Conservation (phyloP, 2,888 invertebrate species). For the Spicauda simplicius region DNA sequence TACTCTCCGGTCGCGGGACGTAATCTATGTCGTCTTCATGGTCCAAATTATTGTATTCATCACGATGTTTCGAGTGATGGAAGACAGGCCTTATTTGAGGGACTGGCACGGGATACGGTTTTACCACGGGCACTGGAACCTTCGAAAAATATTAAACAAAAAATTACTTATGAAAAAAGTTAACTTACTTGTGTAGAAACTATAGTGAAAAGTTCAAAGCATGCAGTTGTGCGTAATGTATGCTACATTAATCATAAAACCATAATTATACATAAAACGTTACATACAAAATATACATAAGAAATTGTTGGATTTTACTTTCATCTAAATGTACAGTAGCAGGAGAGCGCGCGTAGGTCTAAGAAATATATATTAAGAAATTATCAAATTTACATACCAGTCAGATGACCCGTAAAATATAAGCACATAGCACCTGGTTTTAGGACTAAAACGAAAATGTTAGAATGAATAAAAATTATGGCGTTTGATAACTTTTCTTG, state of each 20-base stretch:
- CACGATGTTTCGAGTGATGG: conserved; percentile 70
- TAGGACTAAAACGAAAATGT: no score
- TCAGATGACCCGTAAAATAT: not conserved
- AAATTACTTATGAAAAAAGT: no score
- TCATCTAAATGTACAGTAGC: not conserved
- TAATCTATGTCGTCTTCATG: conserved; percentile 68
- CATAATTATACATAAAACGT: no score
- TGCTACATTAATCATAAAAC: no score
- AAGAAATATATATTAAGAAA: not conserved
- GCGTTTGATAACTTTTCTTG: not conserved
- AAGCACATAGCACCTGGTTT: not conserved
- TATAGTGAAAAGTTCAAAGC: no score
- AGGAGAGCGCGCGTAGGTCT: not conserved
- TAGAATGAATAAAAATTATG: no score
- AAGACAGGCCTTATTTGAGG: conserved; percentile 86
- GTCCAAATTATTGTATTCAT: conserved; percentile 58
- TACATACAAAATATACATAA: not conserved
- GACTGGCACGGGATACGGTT: conserved; percentile 90
- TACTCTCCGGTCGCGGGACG: conserved; percentile 61
- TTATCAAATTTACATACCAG: not conserved
- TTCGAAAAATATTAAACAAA: conserved; percentile 43
- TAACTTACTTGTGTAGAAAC: no score
- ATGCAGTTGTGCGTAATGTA: no score
- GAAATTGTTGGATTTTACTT: not conserved
- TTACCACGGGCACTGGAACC: conserved; percentile 89